phyloP scores from a whole-genome alignment of 2,113 vertebrate species.

The Neotragus pygmaeus region DNA sequence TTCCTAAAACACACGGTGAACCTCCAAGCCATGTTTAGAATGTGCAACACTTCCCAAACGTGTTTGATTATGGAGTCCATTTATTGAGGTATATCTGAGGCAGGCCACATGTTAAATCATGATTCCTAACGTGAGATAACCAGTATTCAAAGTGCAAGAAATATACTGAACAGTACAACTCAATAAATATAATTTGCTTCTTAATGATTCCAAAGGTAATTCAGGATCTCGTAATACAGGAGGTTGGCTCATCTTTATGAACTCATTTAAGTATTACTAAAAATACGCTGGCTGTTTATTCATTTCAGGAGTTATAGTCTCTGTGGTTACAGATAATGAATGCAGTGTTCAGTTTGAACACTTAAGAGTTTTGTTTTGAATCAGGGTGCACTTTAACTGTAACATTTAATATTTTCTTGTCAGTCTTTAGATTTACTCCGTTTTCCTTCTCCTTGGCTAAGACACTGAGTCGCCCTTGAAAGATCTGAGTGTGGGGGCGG shows the following conservation, averaged over 20 bases:
- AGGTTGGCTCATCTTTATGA: not conserved
- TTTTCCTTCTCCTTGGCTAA: constrained; percentile 10
- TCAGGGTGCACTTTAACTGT: not conserved
- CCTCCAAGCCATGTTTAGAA: not conserved
- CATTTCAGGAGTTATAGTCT: constrained; percentile 33
- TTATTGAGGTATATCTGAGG: not conserved
- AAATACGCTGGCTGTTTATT: constrained; percentile 43
- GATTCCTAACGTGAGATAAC: not conserved
- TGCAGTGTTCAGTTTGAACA: constrained; percentile 47
- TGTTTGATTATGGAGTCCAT: not conserved
- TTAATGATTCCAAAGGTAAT: constrained; percentile 42
- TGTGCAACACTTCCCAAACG: not conserved
- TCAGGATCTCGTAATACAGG: not conserved
- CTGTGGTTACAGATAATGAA: constrained; percentile 36
- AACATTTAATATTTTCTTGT: constrained; percentile 45
- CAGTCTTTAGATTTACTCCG: not conserved
- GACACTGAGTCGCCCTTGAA: constrained; percentile 10
- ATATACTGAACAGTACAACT: not conserved
- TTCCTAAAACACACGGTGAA: not conserved
- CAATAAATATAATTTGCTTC: not conserved
- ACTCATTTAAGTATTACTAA: constrained; percentile 22
- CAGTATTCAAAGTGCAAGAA: constrained; percentile 30
- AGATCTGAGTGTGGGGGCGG: not conserved
- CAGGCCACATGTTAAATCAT: not conserved
- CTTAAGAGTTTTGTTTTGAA: constrained; percentile 50